These are phyloP conservation scores for Andrena marginata DNA, from an alignment of 2,888 invertebrate species.

Conservation along the genomic window DNA sequence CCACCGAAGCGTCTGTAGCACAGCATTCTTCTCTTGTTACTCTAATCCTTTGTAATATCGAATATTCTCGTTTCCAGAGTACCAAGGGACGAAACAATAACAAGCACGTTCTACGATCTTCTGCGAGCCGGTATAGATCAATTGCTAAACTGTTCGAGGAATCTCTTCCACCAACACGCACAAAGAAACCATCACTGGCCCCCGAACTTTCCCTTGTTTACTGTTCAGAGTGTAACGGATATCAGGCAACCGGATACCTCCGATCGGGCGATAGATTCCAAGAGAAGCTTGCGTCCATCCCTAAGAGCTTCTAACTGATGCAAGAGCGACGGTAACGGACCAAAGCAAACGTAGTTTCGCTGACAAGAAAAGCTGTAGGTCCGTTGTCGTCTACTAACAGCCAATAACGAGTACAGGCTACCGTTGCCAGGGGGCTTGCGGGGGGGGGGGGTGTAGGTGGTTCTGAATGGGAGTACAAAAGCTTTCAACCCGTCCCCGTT, in stretches of 20 bases:
- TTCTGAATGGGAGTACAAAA: slow-evolving; percentile 70
- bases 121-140: too few relatives aligned
- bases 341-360: slow-evolving; percentile 54
- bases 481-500: slow-evolving; percentile 49
- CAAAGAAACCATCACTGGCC: too few relatives aligned
- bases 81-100: too few relatives aligned
- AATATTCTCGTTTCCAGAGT: neutral
- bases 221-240: neutral
- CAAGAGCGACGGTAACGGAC: slow-evolving; percentile 53
- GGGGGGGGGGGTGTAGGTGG: slow-evolving; percentile 43
- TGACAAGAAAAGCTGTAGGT: slow-evolving; percentile 67
- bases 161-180: too few relatives aligned
- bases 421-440: slow-evolving; percentile 29
- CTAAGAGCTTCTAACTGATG: slow-evolving; percentile 41
- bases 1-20: neutral
- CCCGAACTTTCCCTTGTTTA: neutral
- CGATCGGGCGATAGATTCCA: slow-evolving; percentile 15
- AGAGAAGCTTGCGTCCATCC: slow-evolving; percentile 29
- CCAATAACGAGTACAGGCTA: slow-evolving; percentile 64
- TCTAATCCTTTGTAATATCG: neutral
- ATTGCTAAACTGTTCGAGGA: too few relatives aligned
- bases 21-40: neutral
- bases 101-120: too few relatives aligned
- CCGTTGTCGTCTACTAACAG: slow-evolving; percentile 61
- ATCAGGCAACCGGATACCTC: neutral